Base-by-base conservation (phyloP, 2,797 vertebrate genomes). In the Eutrigla gurnardus region DNA sequence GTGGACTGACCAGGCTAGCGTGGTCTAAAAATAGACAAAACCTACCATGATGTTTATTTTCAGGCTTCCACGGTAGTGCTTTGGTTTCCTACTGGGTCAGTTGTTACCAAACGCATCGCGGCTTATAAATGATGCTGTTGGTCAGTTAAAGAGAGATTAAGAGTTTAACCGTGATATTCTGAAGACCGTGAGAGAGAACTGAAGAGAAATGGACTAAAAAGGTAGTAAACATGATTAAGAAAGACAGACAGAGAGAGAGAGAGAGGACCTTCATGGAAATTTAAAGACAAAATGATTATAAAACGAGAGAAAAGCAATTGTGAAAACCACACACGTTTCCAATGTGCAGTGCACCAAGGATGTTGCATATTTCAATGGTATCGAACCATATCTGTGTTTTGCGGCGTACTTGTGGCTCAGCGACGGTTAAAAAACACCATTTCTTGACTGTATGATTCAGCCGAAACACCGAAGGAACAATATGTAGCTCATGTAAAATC, bases 341-440 rank as follows among this genome's bases (percentile, higher is more conserved):
- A 18, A 40, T 80, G 63, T 69, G 53, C 54, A 54, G 42, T 32
- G 55, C 54, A 75, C 55, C 58, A 47, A 74, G 45, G 36, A 76
- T 64, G 61, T 64, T 73, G 54, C 47, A 82, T 70, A 73, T 70
- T 81, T 77, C 65, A 72, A 43, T 75, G 43, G 46, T 25, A 64
- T 4, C 66, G 55, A 82, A 43, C 36, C n/a, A 1, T 39, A 39
- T 5, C 37, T 39, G 5, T 5, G 37, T 52, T 40, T 32, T 58
- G 39, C 7, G 17, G 62, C 64, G 18, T 14, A 32, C 69, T 58
- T 57, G 18, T 35, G 6, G 49, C 59, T 49, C 18, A 13, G 14
- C 45, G n/a, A 14, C 25, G 7, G 17, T 32, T n/a, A 43, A 77
- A 46, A 59, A 36, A 25, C n/a, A 17, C 10, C 3, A 12, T 63